These are phyloP conservation scores for Holacanthella duospinosa DNA, from an alignment of 2,888 invertebrate genomes.

Conservation along the genomic window DNA sequence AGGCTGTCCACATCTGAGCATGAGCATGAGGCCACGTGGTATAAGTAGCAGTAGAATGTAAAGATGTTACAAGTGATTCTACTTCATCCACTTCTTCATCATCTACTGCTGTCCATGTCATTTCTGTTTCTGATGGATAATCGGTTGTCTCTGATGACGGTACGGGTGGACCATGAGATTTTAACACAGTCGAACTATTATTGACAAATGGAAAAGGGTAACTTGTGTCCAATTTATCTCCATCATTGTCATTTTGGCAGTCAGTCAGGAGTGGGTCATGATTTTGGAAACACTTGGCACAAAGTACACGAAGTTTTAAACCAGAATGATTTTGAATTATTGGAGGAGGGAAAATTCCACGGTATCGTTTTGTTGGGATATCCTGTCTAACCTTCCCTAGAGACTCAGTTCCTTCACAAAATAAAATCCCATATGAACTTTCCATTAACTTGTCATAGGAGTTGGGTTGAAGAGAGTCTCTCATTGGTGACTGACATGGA, in stretches of 20 bases:
- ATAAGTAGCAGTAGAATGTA: constrained; percentile 33
- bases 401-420: constrained; percentile 33
- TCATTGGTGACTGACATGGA: not conserved
- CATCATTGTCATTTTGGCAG: constrained; percentile 23
- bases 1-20: constrained; percentile 28
- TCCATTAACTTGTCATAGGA: constrained; percentile 37
- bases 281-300: constrained; percentile 38
- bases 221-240: constrained; percentile 4
- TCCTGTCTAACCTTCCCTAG: not conserved
- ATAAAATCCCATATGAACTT: constrained; percentile 38
- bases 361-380: too few species aligned
- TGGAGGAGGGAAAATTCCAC: not conserved
- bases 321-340: constrained; percentile 11
- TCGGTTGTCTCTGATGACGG: constrained; percentile 33
- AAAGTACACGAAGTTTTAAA: constrained; percentile 35
- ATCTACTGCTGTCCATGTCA: constrained; percentile 26
- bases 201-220: not conserved
- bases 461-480: constrained; percentile 7
- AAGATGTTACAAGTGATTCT: constrained; percentile 24
- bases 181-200: not conserved
- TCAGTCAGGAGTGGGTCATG: constrained; percentile 38
- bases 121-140: constrained; percentile 36
- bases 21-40: constrained; percentile 31
- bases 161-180: not conserved
- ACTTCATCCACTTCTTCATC: constrained; percentile 20